Conservation (phyloP, 1,140 invertebrate species). For the Platyscapa corneri region DNA sequence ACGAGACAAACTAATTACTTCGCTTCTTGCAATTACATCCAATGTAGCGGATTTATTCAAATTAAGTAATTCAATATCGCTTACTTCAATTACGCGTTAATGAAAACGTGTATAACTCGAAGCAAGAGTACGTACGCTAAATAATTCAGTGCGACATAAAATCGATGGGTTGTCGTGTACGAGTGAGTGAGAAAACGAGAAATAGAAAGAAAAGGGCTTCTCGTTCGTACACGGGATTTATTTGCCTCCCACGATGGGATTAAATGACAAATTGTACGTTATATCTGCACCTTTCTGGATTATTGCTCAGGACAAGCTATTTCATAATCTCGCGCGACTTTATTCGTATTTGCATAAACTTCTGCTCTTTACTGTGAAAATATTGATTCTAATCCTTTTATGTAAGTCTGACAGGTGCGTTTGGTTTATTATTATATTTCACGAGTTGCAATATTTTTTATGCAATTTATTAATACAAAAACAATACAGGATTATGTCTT, state of each 20-base stretch:
- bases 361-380: not conserved
- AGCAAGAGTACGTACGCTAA: not conserved
- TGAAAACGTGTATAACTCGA: conserved; percentile 25
- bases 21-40: not conserved
- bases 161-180: conserved; percentile 21
- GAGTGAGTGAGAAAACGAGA: not conserved
- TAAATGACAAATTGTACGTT: conserved; percentile 29
- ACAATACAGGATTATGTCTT: no score
- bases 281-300: conserved; percentile 14
- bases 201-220: conserved; percentile 14
- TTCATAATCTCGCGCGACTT: not conserved
- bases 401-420: no score
- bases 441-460: no score
- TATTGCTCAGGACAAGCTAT: not conserved
- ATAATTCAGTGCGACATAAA: conserved; percentile 29
- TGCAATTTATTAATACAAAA: no score
- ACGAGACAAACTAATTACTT: conserved; percentile 7
- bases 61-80: conserved; percentile 25
- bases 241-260: conserved; percentile 34
- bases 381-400: not conserved
- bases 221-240: not conserved
- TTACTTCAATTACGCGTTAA: conserved; percentile 31
- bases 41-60: not conserved
- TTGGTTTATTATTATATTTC: not conserved
- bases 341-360: conserved; percentile 12